Conservation (phyloP, 2,113 vertebrate species). For the Lontra canadensis region DNA sequence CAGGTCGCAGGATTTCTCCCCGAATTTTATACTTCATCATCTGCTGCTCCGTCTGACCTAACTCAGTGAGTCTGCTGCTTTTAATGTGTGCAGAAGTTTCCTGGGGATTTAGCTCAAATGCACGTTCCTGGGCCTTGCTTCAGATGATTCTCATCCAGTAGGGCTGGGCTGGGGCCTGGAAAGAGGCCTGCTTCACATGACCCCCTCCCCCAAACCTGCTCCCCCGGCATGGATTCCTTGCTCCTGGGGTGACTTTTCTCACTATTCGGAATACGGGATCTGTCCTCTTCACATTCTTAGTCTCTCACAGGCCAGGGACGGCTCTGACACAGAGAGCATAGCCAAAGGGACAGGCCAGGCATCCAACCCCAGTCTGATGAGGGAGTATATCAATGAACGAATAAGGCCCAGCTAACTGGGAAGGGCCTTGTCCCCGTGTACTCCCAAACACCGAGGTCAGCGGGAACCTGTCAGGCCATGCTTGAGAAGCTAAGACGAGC, state of each 20-base stretch:
- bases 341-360: not conserved
- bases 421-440: rapidly evolving
- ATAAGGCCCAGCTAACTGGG: rapidly evolving
- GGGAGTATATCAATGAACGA: not conserved
- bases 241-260: not conserved
- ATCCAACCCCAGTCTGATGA: not conserved
- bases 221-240: not conserved
- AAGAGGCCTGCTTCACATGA: rapidly evolving
- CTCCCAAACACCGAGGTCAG: not conserved
- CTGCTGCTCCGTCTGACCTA: not conserved
- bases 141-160: not conserved
- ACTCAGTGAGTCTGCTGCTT: not conserved
- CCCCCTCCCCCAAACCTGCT: not conserved
- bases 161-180: not conserved
- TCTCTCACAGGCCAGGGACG: not conserved
- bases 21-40: not conserved
- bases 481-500: not conserved
- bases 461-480: not conserved
- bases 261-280: not conserved
- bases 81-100: not conserved
- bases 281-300: not conserved
- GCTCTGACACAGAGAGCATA: not conserved
- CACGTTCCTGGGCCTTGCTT: not conserved
- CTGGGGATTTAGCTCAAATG: not conserved
- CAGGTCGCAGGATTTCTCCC: not conserved